Percentiles rank a stretch among this genome's conserved stretches.
Conservation (phyloP, 2,113 vertebrate species). For the Himantopus leucocephalus region DNA sequence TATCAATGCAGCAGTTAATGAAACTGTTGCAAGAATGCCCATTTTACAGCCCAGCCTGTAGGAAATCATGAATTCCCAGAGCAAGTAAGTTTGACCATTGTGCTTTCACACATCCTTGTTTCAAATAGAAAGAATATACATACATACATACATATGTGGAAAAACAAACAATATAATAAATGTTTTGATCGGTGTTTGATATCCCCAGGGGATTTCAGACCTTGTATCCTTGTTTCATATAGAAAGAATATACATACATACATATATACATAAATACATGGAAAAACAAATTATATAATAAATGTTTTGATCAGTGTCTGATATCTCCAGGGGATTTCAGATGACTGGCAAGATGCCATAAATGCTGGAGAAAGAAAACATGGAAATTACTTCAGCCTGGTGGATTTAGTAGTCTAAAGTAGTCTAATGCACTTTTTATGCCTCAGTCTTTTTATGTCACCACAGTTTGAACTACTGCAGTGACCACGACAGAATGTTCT, state of each 20-base stretch:
- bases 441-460: background rate
- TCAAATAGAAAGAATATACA: background rate
- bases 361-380: background rate
- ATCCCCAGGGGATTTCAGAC: fast-evolving
- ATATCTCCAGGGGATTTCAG: fast-evolving
- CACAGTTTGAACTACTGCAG: background rate
- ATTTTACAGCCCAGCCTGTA: background rate
- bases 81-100: background rate
- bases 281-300: background rate
- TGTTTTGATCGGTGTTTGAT: background rate
- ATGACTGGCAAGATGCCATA: background rate
- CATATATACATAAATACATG: too few species aligned
- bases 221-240: background rate
- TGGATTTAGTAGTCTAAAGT: background rate
- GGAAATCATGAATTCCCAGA: background rate
- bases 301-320: background rate
- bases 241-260: background rate
- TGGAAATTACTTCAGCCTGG: background rate
- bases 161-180: background rate
- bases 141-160: background rate
- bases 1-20: background rate
- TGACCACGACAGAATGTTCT: background rate
- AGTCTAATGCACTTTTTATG: background rate
- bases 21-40: background rate
- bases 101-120: background rate